These are phyloP conservation scores for Andrena chrysosceles DNA, from an alignment of 2,888 invertebrate genomes.

Conservation along the genomic window DNA sequence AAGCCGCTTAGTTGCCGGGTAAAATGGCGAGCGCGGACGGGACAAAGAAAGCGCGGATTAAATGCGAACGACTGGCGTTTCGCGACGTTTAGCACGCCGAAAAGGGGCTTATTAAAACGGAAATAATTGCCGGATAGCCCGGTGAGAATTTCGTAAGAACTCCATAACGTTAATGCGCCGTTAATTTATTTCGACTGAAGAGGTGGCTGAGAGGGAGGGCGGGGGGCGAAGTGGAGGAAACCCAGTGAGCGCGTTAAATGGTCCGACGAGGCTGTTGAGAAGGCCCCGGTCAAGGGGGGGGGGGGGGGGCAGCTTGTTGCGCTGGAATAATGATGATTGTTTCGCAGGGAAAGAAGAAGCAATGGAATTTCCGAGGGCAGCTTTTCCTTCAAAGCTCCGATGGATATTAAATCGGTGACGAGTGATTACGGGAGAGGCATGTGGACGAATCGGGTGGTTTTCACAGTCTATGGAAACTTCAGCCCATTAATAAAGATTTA, in stretches of 20 bases:
- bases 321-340: slow-evolving; percentile 34
- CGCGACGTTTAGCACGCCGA: slow-evolving; percentile 41
- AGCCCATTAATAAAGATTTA: no score
- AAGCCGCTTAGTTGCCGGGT: slow-evolving; percentile 70
- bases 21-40: slow-evolving; percentile 54
- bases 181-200: slow-evolving; percentile 32
- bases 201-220: not conserved
- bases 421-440: not conserved
- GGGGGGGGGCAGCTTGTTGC: slow-evolving; percentile 7
- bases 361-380: not conserved
- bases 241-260: not conserved
- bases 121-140: slow-evolving; percentile 60
- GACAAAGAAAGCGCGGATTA: slow-evolving; percentile 68
- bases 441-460: not conserved
- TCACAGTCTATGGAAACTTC: no score
- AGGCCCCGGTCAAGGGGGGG: slow-evolving; percentile 30
- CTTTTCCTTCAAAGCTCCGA: not conserved
- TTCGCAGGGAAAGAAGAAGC: not conserved
- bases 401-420: not conserved
- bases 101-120: slow-evolving; percentile 64
- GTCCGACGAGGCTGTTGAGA: not conserved
- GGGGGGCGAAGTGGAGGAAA: not conserved
- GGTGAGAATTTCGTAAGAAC: slow-evolving; percentile 17
- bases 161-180: not conserved
- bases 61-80: slow-evolving; percentile 44